Conservation (phyloP, 2,888 invertebrate species). For the Philaethria dido region DNA sequence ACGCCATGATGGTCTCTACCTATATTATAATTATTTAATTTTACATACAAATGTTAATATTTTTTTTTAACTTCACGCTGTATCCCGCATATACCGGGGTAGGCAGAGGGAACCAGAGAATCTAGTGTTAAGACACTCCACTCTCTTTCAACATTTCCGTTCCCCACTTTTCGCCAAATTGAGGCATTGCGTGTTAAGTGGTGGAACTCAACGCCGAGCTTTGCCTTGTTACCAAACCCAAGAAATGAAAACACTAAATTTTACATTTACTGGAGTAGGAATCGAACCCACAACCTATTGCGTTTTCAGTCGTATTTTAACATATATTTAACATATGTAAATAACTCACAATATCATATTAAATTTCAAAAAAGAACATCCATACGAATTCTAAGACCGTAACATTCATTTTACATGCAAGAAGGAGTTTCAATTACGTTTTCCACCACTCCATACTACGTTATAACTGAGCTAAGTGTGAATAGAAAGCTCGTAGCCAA, state of each 20-base stretch:
- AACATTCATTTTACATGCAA: conserved; percentile 34
- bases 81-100: neutral
- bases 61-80: neutral
- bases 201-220: neutral
- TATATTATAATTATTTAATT: too few species aligned
- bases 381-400: conserved; percentile 21
- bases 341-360: neutral
- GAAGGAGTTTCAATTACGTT: conserved; percentile 40
- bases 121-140: neutral
- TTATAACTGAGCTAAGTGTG: conserved; percentile 28
- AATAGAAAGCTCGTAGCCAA: conserved; percentile 24
- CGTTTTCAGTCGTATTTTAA: too few species aligned
- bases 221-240: neutral
- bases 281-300: too few species aligned
- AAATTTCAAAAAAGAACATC: neutral
- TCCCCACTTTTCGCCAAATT: neutral
- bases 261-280: too few species aligned
- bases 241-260: too few species aligned
- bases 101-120: neutral
- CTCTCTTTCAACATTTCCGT: too few species aligned
- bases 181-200: neutral
- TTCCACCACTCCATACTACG: conserved; percentile 27
- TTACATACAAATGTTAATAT: too few species aligned
- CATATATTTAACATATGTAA: neutral
- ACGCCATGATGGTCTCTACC: too few species aligned